Base-by-base conservation (phyloP, 2,888 invertebrate genomes). In the Operophtera brumata region DNA sequence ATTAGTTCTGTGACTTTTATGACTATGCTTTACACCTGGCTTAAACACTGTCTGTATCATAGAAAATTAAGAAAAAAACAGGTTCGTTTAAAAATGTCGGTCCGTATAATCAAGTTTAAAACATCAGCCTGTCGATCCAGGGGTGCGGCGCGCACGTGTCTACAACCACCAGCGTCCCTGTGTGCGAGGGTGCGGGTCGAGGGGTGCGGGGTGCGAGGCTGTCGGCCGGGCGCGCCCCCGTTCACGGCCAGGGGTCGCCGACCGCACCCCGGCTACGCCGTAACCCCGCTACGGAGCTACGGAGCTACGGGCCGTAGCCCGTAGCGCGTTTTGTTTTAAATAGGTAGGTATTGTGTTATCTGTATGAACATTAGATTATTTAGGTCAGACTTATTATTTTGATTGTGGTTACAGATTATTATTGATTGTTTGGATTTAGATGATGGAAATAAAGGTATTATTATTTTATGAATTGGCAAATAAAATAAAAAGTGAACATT, bases 161-260 rank as follows among this genome's bases (percentile, higher is more conserved):
- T 76, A 65, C 64, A 64, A 66, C 62, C 63, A 61, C 65, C 57
- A 57, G 48, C 36, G 4, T 25, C 44, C 26, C 6, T 37, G 55
- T 56, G 57, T 47, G 62, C 47, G 57, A 51, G 57, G 54, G 53
- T 56, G 64, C 54, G 64, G 50, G 52, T 54, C 50, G 62, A 57
- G 61, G 51, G 56, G 44, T 44, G 60, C 56, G 44, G 57, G 32
- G 46, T 41, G 49, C 30, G 55, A 48, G 50, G 56, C 32, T 54
- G 65, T 60, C 53, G 70, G 62, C 59, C 62, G 62, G 71, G 67
- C 70, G 80, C 83, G 77, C 86, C 88, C 86, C 86, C 85, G 88
- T 88, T 88, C 89, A 89, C 84, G 90, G 90, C 90, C 89, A 90
- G 89, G 88, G 89, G 88, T 90, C 89, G 86, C 67, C 88, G 90